Evolutionary conservation across 1,140 invertebrate genomes (phyloP).

Genomic region (Pseudomyrmex dendroicus): DNA sequence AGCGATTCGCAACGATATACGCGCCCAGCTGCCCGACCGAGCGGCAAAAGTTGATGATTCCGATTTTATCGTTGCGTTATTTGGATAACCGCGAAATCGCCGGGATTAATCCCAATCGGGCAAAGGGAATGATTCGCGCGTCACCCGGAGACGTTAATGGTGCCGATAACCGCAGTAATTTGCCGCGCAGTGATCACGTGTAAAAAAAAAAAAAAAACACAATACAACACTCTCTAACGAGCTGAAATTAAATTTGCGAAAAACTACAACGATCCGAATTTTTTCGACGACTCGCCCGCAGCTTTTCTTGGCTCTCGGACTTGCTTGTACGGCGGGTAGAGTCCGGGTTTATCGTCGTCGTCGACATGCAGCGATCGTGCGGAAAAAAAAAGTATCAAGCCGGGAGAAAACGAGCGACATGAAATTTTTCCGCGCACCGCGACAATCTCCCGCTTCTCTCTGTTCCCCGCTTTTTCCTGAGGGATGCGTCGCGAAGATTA

Average conservation of each 20-base stretch:
- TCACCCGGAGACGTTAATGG: neutral
- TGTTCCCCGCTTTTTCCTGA: neutral
- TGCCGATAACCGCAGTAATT: too few relatives aligned
- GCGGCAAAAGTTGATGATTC: slow-evolving; percentile 24
- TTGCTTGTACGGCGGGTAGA: neutral
- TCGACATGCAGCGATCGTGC: neutral
- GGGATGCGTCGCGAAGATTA: slow-evolving; percentile 57
- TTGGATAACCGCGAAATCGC: slow-evolving; percentile 32
- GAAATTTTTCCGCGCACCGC: neutral
- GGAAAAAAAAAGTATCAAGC: slow-evolving; percentile 19
- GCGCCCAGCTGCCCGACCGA: neutral
- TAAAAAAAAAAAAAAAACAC: too few relatives aligned
- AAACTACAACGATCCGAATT: too few relatives aligned
- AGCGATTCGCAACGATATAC: slow-evolving; percentile 39
- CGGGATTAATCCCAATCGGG: neutral
- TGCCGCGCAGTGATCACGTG: too few relatives aligned
- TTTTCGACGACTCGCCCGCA: too few relatives aligned
- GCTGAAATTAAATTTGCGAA: too few relatives aligned
- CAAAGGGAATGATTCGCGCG: neutral
- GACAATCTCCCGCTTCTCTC: neutral
- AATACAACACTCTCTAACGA: too few relatives aligned
- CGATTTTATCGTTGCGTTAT: slow-evolving; percentile 24
- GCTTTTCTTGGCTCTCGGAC: neutral
- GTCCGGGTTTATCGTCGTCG: slow-evolving; percentile 35
- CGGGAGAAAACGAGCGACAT: neutral